Base-by-base conservation (phyloP, 2,888 invertebrate species). In the Helicoverpa assulta region DNA sequence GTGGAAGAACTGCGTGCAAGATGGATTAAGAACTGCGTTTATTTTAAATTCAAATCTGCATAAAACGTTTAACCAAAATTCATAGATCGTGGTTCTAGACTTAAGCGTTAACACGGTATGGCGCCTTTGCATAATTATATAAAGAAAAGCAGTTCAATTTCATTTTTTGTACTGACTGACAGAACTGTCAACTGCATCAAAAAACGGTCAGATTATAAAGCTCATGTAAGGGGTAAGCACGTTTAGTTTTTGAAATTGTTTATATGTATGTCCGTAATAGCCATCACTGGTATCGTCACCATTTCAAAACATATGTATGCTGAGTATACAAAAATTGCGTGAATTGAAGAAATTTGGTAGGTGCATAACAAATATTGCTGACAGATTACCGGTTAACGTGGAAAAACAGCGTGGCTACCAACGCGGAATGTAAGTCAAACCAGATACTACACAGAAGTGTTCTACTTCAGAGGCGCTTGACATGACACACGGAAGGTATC, bases 281-380 rank as follows among this genome's bases (percentile, higher is more conserved):
- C 21, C 14, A 43, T 16, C 40, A 51, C n/a, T 37, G 33, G 33
- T 33, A 52, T 43, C 37, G 4, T 19, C n/a, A n/a, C 5, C 12
- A 6, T 8, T 18, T n/a, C 6, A 43, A 10, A 14, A 21, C 12
- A 61, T 16, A 21, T 16, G n/a, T 37, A 3, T 37, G 26, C 16
- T n/a, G 19, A 19, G 19, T 16, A 18, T 16, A 16, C 18, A 10
- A 12, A 21, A 33, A 29, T 18, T 54, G 8, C 50, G 5, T 54
- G 29, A 54, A 43, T 26, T 37, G 2, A 19, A 18, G 2, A 18
- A 33, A 8, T 50, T 21, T 2, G 73, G 54, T 65, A 70, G 54
- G 65, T 47, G 64, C 4, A 29, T 70, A 37, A 37, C 53, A 40
- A 21, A 73, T 58, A 8, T 68, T 73, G 26, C 65, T 73, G 29